Evolutionary conservation across 2,888 invertebrate species (phyloP), one percentile per base, ranked within the genome.

Genomic region (Philaethria dido): DNA sequence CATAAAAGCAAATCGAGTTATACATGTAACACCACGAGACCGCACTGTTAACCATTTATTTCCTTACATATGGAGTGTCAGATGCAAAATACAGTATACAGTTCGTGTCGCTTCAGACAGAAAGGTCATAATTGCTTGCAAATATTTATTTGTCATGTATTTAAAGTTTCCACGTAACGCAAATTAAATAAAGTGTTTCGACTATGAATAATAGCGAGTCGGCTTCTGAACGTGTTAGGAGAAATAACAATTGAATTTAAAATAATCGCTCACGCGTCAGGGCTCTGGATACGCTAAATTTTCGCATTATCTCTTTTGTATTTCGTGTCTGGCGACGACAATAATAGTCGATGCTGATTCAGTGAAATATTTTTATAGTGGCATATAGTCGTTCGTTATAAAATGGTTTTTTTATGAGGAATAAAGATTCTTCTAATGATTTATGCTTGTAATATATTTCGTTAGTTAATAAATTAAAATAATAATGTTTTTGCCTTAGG

Each of bases 1-100:
- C 83, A 86, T 86, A 87, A 86, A 87, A 82, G 82, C 84, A 88
- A 91, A 91, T 88, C 84, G 80, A 89, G 85, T 91, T 91, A 89
- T 81, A 85, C 84, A 83, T 83, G 87, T 83, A 84, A 86, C 84
- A 79, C 80, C 75, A 74, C 75, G 82, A 78, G 78, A 78, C 82
- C 84, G 80, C 81, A 79, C 75, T 75, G 85, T 83, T 85, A 86
- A 84, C 83, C 84, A 82, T 87, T 89, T 89, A 87, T 88, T 87
- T 82, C 78, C 77, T 82, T 81, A 80, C 82, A 81, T 84, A 76
- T 83, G 59, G 83, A 84, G 84, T 84, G 81, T 62, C 68, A 42
- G 63, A 47, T 20, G 54, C 44, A 65, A 39, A 22, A 45, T 18
- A 5, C 4, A 18, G 2, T 29, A 18, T 44, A 42, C 42, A 54